Conservation (phyloP, 2,888 invertebrate species). For the Eristalis intricaria region DNA sequence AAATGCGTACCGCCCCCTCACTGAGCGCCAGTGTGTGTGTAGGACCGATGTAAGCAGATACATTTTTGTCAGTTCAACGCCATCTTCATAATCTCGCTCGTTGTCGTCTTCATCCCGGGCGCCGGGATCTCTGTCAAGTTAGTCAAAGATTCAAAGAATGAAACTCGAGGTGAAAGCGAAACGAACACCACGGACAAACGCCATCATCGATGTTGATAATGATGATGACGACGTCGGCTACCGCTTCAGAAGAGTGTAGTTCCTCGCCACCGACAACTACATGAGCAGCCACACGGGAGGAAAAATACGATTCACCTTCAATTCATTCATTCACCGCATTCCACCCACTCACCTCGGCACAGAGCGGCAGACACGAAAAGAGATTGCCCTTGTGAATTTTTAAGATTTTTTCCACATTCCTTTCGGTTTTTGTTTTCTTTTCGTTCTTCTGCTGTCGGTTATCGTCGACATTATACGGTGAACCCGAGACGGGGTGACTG, state of each 20-base stretch:
- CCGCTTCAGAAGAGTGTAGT: conserved; percentile 4
- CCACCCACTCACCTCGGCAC: conserved; percentile 49
- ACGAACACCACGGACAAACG: conserved; percentile 42
- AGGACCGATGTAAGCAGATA: conserved; percentile 51
- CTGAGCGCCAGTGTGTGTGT: background rate
- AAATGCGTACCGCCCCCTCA: conserved; percentile 49
- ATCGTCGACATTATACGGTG: background rate
- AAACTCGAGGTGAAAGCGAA: conserved; percentile 30
- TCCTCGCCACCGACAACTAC: background rate
- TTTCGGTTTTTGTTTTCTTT: conserved; percentile 41
- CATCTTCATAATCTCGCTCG: conserved; percentile 30
- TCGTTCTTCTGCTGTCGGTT: conserved; percentile 8
- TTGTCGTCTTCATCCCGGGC: conserved; percentile 22
- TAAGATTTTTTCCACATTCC: conserved; percentile 23
- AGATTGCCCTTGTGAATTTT: conserved; percentile 37
- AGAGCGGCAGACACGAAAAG: background rate
- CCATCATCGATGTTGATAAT: background rate
- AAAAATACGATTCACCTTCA: conserved; percentile 58
- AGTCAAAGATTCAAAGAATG: conserved; percentile 40
- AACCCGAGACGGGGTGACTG: background rate
- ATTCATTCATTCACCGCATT: conserved; percentile 65
- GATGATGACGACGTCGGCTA: background rate
- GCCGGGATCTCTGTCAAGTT: background rate
- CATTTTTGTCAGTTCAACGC: conserved; percentile 57
- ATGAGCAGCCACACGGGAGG: background rate